A percentile compares a stretch with the other conserved stretches of the same genome.
These are phyloP conservation scores for Morpho achilles DNA, from an alignment of 2,888 invertebrate genomes.

Conservation along the genomic window DNA sequence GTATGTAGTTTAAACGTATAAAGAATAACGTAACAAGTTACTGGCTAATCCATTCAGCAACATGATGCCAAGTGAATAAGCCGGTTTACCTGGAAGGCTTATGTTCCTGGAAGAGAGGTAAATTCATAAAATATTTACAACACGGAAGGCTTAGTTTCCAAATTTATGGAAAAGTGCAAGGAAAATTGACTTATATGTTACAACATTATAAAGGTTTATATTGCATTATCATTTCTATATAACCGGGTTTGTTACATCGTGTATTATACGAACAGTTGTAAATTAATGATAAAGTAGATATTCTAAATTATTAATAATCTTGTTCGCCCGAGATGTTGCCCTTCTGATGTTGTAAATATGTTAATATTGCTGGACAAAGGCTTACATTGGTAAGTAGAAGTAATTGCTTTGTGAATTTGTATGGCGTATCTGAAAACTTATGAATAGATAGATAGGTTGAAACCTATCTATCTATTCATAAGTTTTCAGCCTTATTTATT, in stretches of 20 bases:
- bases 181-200: not conserved
- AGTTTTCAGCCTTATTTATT: too few relatives aligned
- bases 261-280: constrained; percentile 8
- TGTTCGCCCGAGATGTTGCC: constrained; percentile 8
- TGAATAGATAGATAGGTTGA: too few relatives aligned
- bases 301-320: constrained; percentile 19
- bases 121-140: constrained; percentile 26
- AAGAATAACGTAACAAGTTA: constrained; percentile 13
- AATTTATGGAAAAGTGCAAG: not conserved
- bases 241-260: not conserved
- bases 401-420: too few relatives aligned
- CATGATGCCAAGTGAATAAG: constrained; percentile 27
- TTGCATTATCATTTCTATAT: not conserved
- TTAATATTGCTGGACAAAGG: constrained; percentile 9
- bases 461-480: too few relatives aligned
- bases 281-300: constrained; percentile 8
- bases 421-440: too few relatives aligned
- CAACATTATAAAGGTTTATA: not conserved
- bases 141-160: constrained; percentile 7
- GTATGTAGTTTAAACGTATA: not conserved
- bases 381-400: constrained; percentile 4
- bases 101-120: constrained; percentile 21
- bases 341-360: constrained; percentile 7
- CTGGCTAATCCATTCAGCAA: constrained; percentile 24
- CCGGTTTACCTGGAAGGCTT: constrained; percentile 24